Percentiles rank a stretch among this genome's conserved stretches.
These are phyloP conservation scores for Ctenicera cuprea DNA, from an alignment of 2,888 invertebrate genomes.

Conservation along the genomic window DNA sequence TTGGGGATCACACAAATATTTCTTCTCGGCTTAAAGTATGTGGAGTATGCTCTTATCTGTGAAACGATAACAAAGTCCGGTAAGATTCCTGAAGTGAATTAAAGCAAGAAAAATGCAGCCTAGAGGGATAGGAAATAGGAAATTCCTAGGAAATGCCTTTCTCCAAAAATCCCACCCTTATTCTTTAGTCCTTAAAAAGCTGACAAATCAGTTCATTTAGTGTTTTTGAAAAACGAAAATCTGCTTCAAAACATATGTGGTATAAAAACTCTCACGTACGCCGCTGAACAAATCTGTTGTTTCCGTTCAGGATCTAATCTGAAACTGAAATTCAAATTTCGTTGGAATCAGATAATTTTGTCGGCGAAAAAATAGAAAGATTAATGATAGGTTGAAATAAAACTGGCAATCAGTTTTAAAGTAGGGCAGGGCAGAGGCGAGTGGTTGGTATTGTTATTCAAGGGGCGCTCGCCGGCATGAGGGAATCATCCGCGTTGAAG, in stretches of 20 bases:
- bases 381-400: slow-evolving; percentile 53
- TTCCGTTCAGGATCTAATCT: slow-evolving; percentile 29
- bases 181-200: too few species aligned
- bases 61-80: too few species aligned
- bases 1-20: too few species aligned
- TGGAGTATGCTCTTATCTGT: too few species aligned
- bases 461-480: slow-evolving; percentile 61
- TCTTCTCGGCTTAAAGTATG: too few species aligned
- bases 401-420: slow-evolving; percentile 54
- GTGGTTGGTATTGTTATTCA: slow-evolving; percentile 64
- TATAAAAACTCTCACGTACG: not conserved
- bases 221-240: not conserved
- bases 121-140: too few species aligned
- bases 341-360: slow-evolving; percentile 49
- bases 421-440: slow-evolving; percentile 53
- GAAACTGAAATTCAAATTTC: slow-evolving; percentile 45
- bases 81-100: too few species aligned
- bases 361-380: slow-evolving; percentile 51
- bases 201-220: too few species aligned
- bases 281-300: slow-evolving; percentile 19
- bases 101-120: too few species aligned
- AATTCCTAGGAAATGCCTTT: too few species aligned
- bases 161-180: too few species aligned
- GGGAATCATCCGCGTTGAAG: slow-evolving; percentile 64
- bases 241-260: not conserved